A percentile compares a stretch with the other conserved stretches of the same genome.
phyloP scores from a whole-genome alignment of 2,888 invertebrate species.

The Anaspis maculata region DNA sequence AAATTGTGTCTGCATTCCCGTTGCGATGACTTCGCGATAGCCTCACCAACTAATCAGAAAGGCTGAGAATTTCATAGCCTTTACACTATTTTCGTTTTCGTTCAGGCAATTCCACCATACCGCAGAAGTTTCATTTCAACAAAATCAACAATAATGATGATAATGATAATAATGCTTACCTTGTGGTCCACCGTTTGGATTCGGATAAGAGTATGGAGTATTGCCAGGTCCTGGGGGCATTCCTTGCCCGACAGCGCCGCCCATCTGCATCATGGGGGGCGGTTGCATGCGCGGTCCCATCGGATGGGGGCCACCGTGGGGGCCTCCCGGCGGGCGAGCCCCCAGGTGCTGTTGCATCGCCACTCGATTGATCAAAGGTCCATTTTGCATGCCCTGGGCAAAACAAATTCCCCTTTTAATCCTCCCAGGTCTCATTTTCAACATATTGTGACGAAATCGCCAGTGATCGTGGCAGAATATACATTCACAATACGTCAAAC shows the following conservation, averaged over 20 bases:
- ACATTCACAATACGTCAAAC: no score
- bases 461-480: slow-evolving; percentile 12
- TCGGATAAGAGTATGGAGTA: slow-evolving; percentile 46
- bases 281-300: slow-evolving; percentile 55
- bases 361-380: slow-evolving; percentile 59
- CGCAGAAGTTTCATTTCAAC: no score
- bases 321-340: slow-evolving; percentile 40
- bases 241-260: slow-evolving; percentile 47
- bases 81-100: no score
- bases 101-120: no score
- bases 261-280: slow-evolving; percentile 42
- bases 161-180: slow-evolving; percentile 13
- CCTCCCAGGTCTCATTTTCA: slow-evolving; percentile 1
- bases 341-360: slow-evolving; percentile 44
- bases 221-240: slow-evolving; percentile 47
- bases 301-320: slow-evolving; percentile 43
- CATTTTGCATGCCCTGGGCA: slow-evolving; percentile 63
- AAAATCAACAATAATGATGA: neutral
- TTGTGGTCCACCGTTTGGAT: slow-evolving; percentile 48
- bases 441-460: slow-evolving; percentile 11
- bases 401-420: no score
- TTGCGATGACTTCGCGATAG: no score
- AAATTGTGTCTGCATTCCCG: no score
- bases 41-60: no score
- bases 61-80: no score